Percentiles rank a stretch among this genome's conserved stretches.
These are phyloP conservation scores for Epistrophe eligans DNA, from an alignment of 2,888 invertebrate species.

Conservation along the genomic window DNA sequence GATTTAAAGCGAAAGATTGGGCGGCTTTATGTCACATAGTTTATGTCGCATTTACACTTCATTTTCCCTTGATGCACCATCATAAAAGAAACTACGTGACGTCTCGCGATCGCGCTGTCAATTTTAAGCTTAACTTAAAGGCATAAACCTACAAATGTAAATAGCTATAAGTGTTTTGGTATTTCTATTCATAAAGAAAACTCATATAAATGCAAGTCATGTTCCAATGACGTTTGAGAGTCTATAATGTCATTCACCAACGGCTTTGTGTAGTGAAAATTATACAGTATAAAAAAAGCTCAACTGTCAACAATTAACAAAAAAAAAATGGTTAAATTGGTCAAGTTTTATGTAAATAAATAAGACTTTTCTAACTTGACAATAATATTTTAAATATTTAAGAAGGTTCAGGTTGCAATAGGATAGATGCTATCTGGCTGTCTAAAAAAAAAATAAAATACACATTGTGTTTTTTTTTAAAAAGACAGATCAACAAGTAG, in stretches of 20 bases:
- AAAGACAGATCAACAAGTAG: too few relatives aligned
- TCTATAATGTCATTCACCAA: neutral
- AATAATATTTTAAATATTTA: too few relatives aligned
- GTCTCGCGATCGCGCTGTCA: neutral
- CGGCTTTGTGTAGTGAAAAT: neutral
- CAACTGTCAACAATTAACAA: neutral
- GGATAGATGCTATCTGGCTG: too few relatives aligned
- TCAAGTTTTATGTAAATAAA: too few relatives aligned
- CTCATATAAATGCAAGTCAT: slow-evolving; percentile 25
- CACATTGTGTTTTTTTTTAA: too few relatives aligned
- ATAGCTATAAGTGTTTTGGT: neutral
- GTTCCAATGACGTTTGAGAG: slow-evolving; percentile 20
- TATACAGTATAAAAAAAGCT: neutral
- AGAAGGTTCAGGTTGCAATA: too few relatives aligned
- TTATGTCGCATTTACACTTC: neutral
- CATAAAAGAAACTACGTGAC: slow-evolving; percentile 5
- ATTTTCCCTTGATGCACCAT: slow-evolving; percentile 14
- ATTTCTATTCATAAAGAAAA: neutral
- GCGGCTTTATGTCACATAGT: neutral
- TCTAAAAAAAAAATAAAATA: too few relatives aligned
- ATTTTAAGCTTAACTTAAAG: too few relatives aligned
- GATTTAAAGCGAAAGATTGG: neutral
- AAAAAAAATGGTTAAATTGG: too few relatives aligned
- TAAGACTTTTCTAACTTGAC: too few relatives aligned
- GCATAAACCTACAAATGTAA: neutral